Conservation (phyloP, 1,140 invertebrate genomes). For the Epicauta chinensis region DNA sequence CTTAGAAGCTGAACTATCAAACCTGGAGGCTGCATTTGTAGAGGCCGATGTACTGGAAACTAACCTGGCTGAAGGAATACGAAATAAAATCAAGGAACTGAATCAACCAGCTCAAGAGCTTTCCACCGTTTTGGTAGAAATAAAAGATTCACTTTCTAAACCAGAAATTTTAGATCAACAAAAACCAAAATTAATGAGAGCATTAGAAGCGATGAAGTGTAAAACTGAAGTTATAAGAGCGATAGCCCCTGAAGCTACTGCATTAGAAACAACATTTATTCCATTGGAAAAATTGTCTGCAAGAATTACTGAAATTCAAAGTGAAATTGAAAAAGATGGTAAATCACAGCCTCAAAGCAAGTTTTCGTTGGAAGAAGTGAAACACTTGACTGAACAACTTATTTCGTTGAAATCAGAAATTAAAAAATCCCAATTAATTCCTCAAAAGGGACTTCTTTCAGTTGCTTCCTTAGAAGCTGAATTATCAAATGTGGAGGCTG, state of each 20-base stretch:
- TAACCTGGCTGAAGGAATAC: too few relatives aligned
- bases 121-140: conserved; percentile 1
- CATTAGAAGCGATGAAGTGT: neutral
- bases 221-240: neutral
- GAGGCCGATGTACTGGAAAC: too few relatives aligned
- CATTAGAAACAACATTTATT: neutral
- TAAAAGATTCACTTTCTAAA: neutral
- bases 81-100: neutral
- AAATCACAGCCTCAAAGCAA: neutral
- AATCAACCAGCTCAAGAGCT: conserved; percentile 4
- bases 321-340: neutral
- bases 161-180: conserved; percentile 1
- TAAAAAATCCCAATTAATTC: neutral
- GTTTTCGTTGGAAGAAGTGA: too few relatives aligned
- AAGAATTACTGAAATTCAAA: conserved; percentile 1
- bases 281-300: conserved; percentile 2
- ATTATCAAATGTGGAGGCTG: neutral
- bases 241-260: neutral
- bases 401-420: conserved; percentile 1
- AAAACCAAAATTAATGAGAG: conserved; percentile 1
- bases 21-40: neutral
- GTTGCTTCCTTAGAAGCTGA: neutral
- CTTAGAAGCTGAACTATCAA: neutral
- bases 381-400: conserved; percentile 1
- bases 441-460: conserved; percentile 2